Conservation (phyloP, 64 coral and sea anemone species). For the Porites australiensis region DNA sequence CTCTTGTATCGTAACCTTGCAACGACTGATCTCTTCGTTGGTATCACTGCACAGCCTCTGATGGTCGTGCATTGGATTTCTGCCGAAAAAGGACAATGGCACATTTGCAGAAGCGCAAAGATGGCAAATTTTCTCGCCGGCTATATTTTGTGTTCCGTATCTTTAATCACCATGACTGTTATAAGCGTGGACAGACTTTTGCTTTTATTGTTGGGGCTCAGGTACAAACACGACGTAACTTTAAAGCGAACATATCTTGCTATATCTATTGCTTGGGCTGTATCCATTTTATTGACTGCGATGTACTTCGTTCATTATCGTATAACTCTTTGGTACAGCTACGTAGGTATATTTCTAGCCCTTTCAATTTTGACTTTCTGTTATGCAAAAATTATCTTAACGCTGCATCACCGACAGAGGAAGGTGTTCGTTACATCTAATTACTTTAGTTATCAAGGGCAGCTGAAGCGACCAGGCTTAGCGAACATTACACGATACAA, state of each 20-base stretch:
- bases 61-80: neutral
- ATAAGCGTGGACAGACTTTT: slow-evolving; percentile 25
- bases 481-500: neutral
- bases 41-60: neutral
- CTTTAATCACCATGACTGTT: neutral
- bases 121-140: neutral
- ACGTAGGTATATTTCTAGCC: neutral
- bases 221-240: neutral
- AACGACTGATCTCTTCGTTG: slow-evolving; percentile 12
- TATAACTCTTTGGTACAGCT: neutral
- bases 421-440: neutral
- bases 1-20: slow-evolving; percentile 2
- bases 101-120: neutral
- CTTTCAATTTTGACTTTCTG: neutral
- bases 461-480: no score
- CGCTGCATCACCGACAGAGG: neutral
- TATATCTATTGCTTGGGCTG: neutral
- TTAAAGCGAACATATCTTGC: neutral
- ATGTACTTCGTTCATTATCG: neutral
- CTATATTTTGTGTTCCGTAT: neutral
- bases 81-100: no score
- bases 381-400: neutral
- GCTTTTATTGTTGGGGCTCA: neutral
- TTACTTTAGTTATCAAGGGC: no score
- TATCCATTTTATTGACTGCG: neutral